Conservation (phyloP, 2,113 vertebrate genomes). For the Phaetusa simplex region DNA sequence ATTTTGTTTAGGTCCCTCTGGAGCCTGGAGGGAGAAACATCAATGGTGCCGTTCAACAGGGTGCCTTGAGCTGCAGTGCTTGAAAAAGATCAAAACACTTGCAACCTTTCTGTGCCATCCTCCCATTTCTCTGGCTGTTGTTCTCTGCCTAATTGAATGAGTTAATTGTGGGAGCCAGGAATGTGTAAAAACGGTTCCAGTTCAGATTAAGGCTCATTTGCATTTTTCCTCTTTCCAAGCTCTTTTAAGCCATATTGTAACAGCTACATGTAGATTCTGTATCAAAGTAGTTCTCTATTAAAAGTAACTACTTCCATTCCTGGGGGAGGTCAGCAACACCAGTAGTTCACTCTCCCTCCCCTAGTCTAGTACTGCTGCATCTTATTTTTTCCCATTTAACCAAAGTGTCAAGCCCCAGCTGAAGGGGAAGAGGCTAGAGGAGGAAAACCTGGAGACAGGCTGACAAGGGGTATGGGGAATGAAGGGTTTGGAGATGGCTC, state of each 20-base stretch:
- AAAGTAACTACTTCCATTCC: background rate
- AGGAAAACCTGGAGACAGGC: background rate
- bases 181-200: background rate
- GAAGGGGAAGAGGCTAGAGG: background rate
- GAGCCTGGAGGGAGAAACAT: background rate
- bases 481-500: background rate
- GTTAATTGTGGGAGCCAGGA: background rate
- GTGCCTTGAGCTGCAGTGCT: background rate
- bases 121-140: background rate
- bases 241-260: background rate
- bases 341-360: background rate
- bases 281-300: background rate
- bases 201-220: background rate
- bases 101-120: constrained; percentile 13
- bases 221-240: background rate
- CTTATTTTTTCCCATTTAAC: background rate
- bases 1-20: background rate
- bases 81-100: background rate
- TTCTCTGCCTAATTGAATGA: constrained; percentile 32
- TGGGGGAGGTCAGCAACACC: background rate
- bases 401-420: background rate
- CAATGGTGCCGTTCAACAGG: background rate
- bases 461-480: background rate
- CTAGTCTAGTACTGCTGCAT: background rate
- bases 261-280: background rate